phyloP scores from a whole-genome alignment of 2,888 invertebrate species.

The Phengaris arion region DNA sequence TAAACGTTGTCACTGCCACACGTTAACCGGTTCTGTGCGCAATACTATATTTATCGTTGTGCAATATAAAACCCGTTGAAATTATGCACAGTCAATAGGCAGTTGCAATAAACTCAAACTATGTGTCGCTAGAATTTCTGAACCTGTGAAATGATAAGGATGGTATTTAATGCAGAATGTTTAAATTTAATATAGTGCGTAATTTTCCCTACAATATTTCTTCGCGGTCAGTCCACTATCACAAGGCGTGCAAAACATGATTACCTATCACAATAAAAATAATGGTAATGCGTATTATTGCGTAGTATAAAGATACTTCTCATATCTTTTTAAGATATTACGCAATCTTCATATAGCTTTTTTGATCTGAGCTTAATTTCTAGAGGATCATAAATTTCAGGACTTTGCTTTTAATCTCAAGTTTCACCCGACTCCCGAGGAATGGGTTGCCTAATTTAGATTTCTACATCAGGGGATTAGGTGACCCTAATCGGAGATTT shows the following conservation, averaged over 20 bases:
- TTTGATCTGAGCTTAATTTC: neutral
- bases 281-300: too few relatives aligned
- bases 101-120: too few relatives aligned
- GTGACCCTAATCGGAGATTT: constrained; percentile 24
- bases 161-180: too few relatives aligned
- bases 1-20: constrained; percentile 28
- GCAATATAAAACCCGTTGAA: constrained; percentile 1
- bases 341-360: neutral
- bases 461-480: constrained; percentile 16
- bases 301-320: too few relatives aligned
- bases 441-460: constrained; percentile 7
- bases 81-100: too few relatives aligned
- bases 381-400: neutral
- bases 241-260: too few relatives aligned
- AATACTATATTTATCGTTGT: constrained; percentile 18
- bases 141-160: too few relatives aligned
- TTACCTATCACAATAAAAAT: too few relatives aligned
- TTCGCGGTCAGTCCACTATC: too few relatives aligned
- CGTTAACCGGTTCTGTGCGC: constrained; percentile 24
- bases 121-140: too few relatives aligned
- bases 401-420: constrained; percentile 1
- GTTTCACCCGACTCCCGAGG: neutral
- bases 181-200: neutral
- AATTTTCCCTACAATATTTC: too few relatives aligned
- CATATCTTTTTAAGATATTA: neutral